These are phyloP conservation scores for Okamejei kenojei DNA, from an alignment of 2,797 vertebrate genomes.

Conservation along the genomic window DNA sequence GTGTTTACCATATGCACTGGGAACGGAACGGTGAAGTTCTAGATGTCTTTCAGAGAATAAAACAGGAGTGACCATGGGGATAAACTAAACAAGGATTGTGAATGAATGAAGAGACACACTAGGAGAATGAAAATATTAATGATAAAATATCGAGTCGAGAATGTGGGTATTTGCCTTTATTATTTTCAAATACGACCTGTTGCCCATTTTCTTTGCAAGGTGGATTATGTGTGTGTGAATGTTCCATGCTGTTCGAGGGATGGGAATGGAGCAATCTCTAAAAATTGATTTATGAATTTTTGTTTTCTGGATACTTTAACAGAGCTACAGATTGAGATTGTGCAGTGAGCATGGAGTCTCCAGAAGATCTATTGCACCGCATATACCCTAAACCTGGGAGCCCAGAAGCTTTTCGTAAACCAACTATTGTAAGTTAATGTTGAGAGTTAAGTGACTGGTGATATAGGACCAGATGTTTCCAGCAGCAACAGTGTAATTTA, in stretches of 20 bases:
- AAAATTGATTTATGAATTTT: background rate
- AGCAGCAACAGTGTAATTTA: too few species aligned
- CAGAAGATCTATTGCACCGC: background rate
- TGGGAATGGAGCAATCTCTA: background rate
- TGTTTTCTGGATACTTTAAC: background rate
- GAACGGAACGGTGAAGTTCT: too few species aligned
- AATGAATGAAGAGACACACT: too few species aligned
- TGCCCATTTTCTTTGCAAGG: background rate
- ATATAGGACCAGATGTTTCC: background rate
- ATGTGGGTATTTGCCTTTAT: background rate
- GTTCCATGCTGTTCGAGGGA: too few species aligned
- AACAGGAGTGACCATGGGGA: too few species aligned
- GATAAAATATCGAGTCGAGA: too few species aligned
- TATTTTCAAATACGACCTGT: background rate
- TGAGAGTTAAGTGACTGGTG: background rate
- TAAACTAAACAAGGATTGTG: too few species aligned
- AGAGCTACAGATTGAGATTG: background rate
- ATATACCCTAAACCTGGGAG: background rate
- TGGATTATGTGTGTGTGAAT: background rate
- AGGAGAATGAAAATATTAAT: too few species aligned
- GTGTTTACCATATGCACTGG: too few species aligned
- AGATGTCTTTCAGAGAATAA: too few species aligned
- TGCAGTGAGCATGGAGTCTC: background rate
- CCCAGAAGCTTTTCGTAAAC: background rate
- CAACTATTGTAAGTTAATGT: background rate